Base-by-base conservation (phyloP, 2,797 vertebrate species). In the Pelodytes ibericus region DNA sequence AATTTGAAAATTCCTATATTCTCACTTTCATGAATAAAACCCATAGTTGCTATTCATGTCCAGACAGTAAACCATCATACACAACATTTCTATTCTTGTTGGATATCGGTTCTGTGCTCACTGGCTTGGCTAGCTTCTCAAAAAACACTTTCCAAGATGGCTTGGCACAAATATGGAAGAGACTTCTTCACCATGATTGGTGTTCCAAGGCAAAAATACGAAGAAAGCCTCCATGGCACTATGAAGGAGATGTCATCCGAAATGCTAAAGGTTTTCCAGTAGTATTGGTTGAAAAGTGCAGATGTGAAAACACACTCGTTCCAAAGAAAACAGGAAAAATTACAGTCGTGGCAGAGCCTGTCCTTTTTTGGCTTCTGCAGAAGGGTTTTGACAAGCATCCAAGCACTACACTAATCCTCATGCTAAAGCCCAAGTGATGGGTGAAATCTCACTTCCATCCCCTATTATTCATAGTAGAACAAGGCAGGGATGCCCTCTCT, bases 111-210 rank as follows among this genome's bases (percentile, higher is more conserved):
- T 47, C 26, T 47, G 56, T 41, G 72, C 36, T 59, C 11, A 47
- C 62, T 58, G 63, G 62, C 51, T n/a, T n/a, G n/a, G n/a, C n/a
- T 22, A 26, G 41, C 20, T 30, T n/a, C n/a, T 53, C 53, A 20
- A 26, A 44, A 67, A 67, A 66, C 51, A 13, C 63, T 74, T 66
- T 66, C 63, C 72, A 74, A 60, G 51, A 59, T 66, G 51, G 44
- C 63, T 74, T 74, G 63, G 63, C 72, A 53, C 20, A 33, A 2
- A 63, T 39, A 74, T 58, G 65, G 51, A 59, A 47, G 72, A 74
- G 72, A 74, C 71, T 61, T 74, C 71, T 74, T 65, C 71, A 74
- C 65, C 71, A 74, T 65, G 13, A 30, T 27, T 58, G 18, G 31
- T 74, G 60, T 74, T 74, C 71, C 71, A 74, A 74, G 15, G 36